phyloP scores from a whole-genome alignment of 1,140 invertebrate species.

The Triops cancriformis region DNA sequence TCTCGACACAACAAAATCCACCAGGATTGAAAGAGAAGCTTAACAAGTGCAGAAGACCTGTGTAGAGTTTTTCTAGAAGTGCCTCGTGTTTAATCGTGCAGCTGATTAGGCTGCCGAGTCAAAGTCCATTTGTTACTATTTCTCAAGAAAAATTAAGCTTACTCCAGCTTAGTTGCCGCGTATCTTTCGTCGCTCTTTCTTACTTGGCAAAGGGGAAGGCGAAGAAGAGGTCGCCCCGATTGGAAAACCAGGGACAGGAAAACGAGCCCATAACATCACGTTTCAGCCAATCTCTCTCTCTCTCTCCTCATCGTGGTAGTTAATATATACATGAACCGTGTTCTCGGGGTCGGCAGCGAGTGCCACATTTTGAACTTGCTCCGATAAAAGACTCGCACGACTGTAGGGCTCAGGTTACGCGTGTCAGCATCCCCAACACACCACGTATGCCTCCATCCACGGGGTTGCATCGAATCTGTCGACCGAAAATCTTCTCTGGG shows the following conservation, averaged over 20 bases:
- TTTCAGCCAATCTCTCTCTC: background rate
- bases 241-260: background rate
- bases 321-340: background rate
- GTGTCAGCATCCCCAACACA: background rate
- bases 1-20: too few species aligned
- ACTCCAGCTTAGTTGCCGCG: background rate
- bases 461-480: too few species aligned
- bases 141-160: background rate
- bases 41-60: background rate
- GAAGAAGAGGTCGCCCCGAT: background rate
- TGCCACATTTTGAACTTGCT: constrained; percentile 2
- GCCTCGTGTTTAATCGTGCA: background rate
- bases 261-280: background rate
- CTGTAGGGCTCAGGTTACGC: background rate
- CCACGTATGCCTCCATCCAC: background rate
- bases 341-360: background rate
- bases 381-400: background rate
- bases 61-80: background rate
- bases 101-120: background rate
- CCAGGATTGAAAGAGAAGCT: too few species aligned
- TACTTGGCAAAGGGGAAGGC: background rate
- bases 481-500: too few species aligned
- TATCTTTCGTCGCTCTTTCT: background rate
- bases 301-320: background rate
- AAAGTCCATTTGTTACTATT: background rate